These are phyloP conservation scores for Centropristis striata DNA, from an alignment of 2,113 vertebrate genomes.

Conservation along the genomic window DNA sequence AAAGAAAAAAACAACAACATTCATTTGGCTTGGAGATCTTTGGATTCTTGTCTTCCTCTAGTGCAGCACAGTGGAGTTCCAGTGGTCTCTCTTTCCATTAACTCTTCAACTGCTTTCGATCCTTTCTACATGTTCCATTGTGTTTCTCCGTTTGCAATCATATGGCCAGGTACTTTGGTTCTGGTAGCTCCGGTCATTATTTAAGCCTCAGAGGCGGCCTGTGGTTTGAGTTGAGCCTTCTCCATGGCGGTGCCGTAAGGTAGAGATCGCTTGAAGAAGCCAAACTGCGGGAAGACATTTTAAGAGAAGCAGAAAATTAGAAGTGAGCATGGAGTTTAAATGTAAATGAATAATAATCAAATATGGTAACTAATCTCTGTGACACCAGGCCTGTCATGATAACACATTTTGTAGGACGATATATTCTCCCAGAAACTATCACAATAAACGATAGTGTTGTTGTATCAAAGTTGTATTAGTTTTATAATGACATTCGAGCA, in stretches of 20 bases:
- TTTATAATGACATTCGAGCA: too few species aligned
- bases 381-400: too few species aligned
- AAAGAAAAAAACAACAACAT: slow-evolving; percentile 75
- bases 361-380: too few species aligned
- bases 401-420: too few species aligned
- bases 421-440: too few species aligned
- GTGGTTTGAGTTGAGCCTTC: slow-evolving; percentile 96
- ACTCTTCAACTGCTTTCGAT: slow-evolving; percentile 68
- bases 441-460: too few species aligned
- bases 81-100: slow-evolving; percentile 81
- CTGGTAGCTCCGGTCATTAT: slow-evolving; percentile 8
- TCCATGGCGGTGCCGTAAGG: slow-evolving; percentile 96
- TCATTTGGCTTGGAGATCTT: slow-evolving; percentile 86
- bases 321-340: not conserved
- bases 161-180: slow-evolving; percentile 69
- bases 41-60: slow-evolving; percentile 75
- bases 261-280: slow-evolving; percentile 94
- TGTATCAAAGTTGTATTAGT: too few species aligned
- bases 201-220: slow-evolving; percentile 94
- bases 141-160: slow-evolving; percentile 74
- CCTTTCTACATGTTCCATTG: slow-evolving; percentile 51
- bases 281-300: slow-evolving; percentile 83
- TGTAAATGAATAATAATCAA: too few species aligned
- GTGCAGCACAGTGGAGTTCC: slow-evolving; percentile 87
- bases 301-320: not conserved